Evolutionary conservation across 1,140 invertebrate genomes (phyloP).

Genomic region (Hydropsyche tenuis): DNA sequence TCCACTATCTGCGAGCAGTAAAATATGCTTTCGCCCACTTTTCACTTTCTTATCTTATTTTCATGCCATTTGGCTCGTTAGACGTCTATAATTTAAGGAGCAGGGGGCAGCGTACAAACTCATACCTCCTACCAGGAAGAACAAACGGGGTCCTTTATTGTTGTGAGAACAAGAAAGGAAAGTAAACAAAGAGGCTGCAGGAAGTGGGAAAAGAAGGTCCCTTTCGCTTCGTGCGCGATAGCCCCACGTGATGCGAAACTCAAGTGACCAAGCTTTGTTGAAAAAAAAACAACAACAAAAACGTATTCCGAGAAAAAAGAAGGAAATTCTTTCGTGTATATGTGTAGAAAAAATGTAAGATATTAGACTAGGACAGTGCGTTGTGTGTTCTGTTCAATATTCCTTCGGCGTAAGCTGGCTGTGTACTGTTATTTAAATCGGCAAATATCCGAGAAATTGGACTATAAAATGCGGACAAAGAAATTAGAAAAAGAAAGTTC

Average conservation of each 20-base stretch:
- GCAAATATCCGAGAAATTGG: slow-evolving; percentile 26
- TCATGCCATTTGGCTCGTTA: slow-evolving; percentile 39
- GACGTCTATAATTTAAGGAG: slow-evolving; percentile 36
- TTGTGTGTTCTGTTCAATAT: slow-evolving; percentile 31
- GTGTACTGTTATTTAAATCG: slow-evolving; percentile 31
- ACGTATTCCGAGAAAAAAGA: slow-evolving; percentile 13
- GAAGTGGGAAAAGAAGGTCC: slow-evolving; percentile 38
- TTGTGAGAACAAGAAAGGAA: slow-evolving; percentile 43
- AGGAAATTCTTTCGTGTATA: background rate
- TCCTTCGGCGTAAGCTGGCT: background rate
- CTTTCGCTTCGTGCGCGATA: slow-evolving; percentile 39
- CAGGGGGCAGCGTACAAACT: background rate
- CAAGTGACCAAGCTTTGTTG: slow-evolving; percentile 34
- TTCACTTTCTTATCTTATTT: slow-evolving; percentile 39
- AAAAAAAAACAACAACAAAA: slow-evolving; percentile 28
- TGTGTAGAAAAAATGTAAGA: background rate
- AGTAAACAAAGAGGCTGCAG: slow-evolving; percentile 38
- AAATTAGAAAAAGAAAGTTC: slow-evolving; percentile 1
- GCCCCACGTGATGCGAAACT: slow-evolving; percentile 37
- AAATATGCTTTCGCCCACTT: slow-evolving; percentile 31
- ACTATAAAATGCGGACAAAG: background rate
- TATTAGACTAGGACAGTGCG: background rate
- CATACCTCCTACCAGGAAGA: slow-evolving; percentile 23
- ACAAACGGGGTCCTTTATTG: slow-evolving; percentile 38
- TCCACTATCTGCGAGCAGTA: slow-evolving; percentile 18